Percentiles rank a stretch among this genome's conserved stretches.
Conservation (phyloP, 2,888 invertebrate genomes). For the Trichopoda pennipes region DNA sequence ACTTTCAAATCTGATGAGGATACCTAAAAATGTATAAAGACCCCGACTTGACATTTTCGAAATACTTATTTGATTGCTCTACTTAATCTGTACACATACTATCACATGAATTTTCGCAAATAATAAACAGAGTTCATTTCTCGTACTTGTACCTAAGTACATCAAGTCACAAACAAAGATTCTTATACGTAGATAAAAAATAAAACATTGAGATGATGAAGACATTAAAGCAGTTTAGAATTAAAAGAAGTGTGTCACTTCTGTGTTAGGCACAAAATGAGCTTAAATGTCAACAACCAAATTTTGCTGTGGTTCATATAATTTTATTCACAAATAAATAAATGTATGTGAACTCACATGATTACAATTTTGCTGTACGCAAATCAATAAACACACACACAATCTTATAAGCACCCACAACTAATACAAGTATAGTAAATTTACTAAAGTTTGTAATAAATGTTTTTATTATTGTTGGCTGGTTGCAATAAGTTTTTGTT, state of each 20-base stretch:
- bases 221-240: constrained; percentile 46
- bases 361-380: neutral
- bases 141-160: constrained; percentile 13
- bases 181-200: neutral
- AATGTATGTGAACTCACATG: neutral
- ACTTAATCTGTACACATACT: neutral
- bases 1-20: too few species aligned
- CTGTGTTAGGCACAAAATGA: constrained; percentile 71
- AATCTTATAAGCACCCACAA: neutral
- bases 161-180: constrained; percentile 13
- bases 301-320: constrained; percentile 69
- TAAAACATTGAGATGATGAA: constrained; percentile 28
- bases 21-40: too few species aligned
- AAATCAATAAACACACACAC: constrained; percentile 12
- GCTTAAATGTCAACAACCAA: constrained; percentile 73
- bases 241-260: constrained; percentile 68
- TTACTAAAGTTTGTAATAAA: constrained; percentile 54
- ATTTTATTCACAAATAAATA: constrained; percentile 39
- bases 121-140: constrained; percentile 23
- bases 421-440: constrained; percentile 14
- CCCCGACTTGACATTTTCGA: neutral
- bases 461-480: constrained; percentile 40
- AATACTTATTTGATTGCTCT: neutral
- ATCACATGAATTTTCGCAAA: constrained; percentile 37
- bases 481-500: neutral